A percentile compares a stretch with the other conserved stretches of the same genome.
Evolutionary conservation across 2,797 vertebrate species (phyloP).

Genomic region (Myripristis murdjan): DNA sequence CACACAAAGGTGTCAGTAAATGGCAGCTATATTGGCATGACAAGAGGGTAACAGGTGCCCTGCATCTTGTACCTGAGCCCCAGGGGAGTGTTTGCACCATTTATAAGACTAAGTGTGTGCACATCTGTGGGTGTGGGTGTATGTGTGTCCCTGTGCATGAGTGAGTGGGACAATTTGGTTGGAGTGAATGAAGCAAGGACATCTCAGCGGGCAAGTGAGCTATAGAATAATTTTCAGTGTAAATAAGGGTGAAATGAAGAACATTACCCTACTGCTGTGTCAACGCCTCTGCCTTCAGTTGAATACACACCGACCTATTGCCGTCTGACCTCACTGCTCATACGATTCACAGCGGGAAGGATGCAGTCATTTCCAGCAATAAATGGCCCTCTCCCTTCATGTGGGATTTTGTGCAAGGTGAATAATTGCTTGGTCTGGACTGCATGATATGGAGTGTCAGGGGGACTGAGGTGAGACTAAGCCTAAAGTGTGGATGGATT

Average conservation of each 20-base stretch:
- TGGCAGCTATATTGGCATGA: constrained; percentile 19
- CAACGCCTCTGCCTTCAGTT: constrained; percentile 19
- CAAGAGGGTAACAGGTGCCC: constrained; percentile 35
- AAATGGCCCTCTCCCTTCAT: constrained; percentile 41
- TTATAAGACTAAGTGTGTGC: constrained; percentile 48
- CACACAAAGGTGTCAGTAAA: constrained; percentile 46
- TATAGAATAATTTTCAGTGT: constrained; percentile 54
- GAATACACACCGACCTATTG: constrained; percentile 42
- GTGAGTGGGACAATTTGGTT: constrained; percentile 31
- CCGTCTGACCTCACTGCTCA: constrained; percentile 51
- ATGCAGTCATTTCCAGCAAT: constrained; percentile 28
- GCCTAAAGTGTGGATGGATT: constrained; percentile 31
- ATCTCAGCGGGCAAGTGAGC: constrained; percentile 36
- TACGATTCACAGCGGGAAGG: constrained; percentile 45
- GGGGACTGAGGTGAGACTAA: constrained; percentile 43
- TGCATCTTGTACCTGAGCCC: constrained; percentile 8
- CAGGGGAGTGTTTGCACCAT: constrained; percentile 19
- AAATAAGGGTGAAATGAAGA: constrained; percentile 75
- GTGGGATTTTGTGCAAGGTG: constrained; percentile 43
- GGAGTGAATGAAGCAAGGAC: constrained; percentile 60
- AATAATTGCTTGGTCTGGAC: constrained; percentile 51
- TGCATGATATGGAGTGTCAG: constrained; percentile 40
- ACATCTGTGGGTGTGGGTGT: constrained; percentile 23
- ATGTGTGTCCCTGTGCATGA: constrained; percentile 13
- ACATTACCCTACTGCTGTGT: constrained; percentile 69